These are phyloP conservation scores for Uromys caudimaculatus DNA, from an alignment of 2,797 vertebrate species.

Conservation along the genomic window DNA sequence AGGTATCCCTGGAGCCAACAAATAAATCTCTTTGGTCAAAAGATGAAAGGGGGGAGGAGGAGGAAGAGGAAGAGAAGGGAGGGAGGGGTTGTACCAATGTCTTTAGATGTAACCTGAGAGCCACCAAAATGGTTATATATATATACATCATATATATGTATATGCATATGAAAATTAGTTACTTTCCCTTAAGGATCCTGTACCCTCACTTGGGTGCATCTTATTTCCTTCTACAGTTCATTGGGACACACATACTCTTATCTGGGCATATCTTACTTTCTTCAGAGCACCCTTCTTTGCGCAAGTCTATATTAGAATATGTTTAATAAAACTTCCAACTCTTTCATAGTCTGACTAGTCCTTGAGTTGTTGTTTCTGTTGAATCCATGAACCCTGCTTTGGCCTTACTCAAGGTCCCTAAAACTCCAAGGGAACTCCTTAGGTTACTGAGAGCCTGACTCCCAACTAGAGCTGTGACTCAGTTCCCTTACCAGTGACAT, in stretches of 20 bases:
- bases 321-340: background rate
- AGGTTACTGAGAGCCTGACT: background rate
- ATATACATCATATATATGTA: too few species aligned
- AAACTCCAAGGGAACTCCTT: background rate
- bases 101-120: background rate
- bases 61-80: background rate
- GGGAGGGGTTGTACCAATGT: background rate
- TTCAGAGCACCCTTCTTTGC: background rate
- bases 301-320: background rate
- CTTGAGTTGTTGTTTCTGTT: background rate
- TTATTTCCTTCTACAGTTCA: background rate
- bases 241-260: background rate
- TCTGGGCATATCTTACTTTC: background rate
- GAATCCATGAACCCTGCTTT: background rate
- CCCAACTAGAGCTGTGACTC: background rate
- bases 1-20: background rate
- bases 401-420: background rate
- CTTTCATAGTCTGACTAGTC: background rate
- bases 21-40: background rate
- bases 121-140: background rate
- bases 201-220: background rate
- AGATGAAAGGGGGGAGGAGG: background rate
- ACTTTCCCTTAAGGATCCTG: background rate
- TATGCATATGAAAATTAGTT: background rate
- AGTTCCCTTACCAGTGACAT: background rate